Base-by-base conservation (phyloP, 2,797 vertebrate species). In the Cryptoblepharus egeriae region DNA sequence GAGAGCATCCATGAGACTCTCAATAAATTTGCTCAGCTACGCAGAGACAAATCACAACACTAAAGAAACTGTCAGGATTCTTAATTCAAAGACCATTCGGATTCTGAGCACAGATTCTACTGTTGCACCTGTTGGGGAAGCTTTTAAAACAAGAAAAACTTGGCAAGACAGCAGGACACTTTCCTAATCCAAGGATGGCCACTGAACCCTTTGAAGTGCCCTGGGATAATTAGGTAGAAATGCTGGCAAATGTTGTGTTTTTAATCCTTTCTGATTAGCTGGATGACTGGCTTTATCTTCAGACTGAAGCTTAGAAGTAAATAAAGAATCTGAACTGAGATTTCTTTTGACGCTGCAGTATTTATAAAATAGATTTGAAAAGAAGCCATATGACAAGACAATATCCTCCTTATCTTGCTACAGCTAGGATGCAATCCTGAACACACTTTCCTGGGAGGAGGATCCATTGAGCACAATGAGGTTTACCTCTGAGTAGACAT, bases 151-250 rank as follows among this genome's bases (percentile, higher is more conserved):
- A 84, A 35, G 67, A 88, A 81, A 42, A 83, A 71, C 64, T 82
- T 91, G 90, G 79, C 90, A 85, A 72, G 5, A 45, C 79, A 65
- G 83, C 71, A 64, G 39, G 78, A 92, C 79, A 81, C 85, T 79
- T 82, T 75, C 87, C 67, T 90, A 90, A 93, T 93, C 81, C 85
- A 5, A 75, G 70, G 80, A 71, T 79, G 88, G 55, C 83, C 85
- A 3, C n/a, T 84, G 88, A 88, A 85, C 80, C 39, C 71, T 58
- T 83, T 81, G 37, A 77, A 60, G 30, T 77, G 18, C 42, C 58
- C 58, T 42, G 13, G 1, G 2, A 5, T 87, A 91, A 92, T 84
- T 91, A 85, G 77, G 79, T 82, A 76, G 9, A 81, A 85, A 37
- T 69, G 81, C 39, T 86, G 72, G 45, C 81, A 58, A 37, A 16